Evolutionary conservation across 2,888 invertebrate genomes (phyloP).

Genomic region (Agrilus mali): DNA sequence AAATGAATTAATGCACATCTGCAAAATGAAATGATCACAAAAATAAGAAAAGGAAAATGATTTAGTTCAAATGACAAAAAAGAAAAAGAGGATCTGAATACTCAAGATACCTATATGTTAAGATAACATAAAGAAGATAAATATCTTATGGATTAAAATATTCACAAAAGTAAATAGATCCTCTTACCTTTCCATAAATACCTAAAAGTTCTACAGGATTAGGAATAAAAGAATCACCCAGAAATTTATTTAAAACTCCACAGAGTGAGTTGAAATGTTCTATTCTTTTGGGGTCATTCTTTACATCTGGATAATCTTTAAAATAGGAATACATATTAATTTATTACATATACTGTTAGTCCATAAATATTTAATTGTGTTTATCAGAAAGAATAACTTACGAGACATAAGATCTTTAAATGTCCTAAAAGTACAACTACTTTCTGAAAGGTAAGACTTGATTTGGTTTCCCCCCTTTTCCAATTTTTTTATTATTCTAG

Average conservation of each 20-base stretch:
- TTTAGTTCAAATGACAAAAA: not conserved
- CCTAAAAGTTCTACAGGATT: slow-evolving; percentile 66
- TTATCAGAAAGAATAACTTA: slow-evolving; percentile 37
- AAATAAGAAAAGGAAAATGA: not conserved
- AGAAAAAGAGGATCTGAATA: no score
- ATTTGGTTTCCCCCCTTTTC: slow-evolving; percentile 54
- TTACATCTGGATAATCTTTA: slow-evolving; percentile 74
- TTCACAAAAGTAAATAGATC: not conserved
- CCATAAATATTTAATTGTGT: not conserved
- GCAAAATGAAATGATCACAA: slow-evolving; percentile 18
- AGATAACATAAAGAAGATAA: no score
- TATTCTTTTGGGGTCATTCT: slow-evolving; percentile 57
- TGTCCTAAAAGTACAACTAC: slow-evolving; percentile 53
- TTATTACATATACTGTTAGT: not conserved
- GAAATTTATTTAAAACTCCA: slow-evolving; percentile 58
- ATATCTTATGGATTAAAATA: not conserved
- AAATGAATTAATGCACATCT: slow-evolving; percentile 86
- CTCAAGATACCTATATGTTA: no score
- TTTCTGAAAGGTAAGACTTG: slow-evolving; percentile 56
- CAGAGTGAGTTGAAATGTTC: slow-evolving; percentile 68
- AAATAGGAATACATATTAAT: not conserved
- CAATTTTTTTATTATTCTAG: slow-evolving; percentile 59
- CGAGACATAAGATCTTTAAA: slow-evolving; percentile 87
- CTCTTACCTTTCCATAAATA: slow-evolving; percentile 72
- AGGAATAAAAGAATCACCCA: slow-evolving; percentile 58